These are phyloP conservation scores for Diplodus sargus DNA, from an alignment of 2,797 vertebrate species.

Conservation along the genomic window DNA sequence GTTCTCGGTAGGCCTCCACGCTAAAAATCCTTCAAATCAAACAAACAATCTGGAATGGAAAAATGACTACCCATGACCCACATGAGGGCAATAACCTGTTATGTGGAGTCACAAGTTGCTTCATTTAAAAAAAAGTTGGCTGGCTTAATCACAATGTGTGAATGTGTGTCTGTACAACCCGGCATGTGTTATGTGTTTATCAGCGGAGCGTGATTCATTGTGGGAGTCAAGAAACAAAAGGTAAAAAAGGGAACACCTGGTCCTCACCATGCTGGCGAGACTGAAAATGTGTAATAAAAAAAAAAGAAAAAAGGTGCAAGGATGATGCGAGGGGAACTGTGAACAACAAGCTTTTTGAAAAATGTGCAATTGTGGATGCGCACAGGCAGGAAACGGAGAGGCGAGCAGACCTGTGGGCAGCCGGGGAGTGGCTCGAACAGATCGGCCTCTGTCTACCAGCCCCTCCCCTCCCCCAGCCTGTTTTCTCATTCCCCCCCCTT, in stretches of 20 bases:
- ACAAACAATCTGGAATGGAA: neutral
- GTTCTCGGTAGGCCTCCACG: no score
- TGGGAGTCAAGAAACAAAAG: conserved; percentile 6
- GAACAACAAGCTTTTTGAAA: neutral
- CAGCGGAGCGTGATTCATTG: conserved; percentile 10
- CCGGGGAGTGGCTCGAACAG: conserved; percentile 44
- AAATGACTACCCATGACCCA: neutral
- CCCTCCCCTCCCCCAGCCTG: conserved; percentile 32
- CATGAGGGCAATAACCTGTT: neutral
- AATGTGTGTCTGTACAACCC: conserved; percentile 3
- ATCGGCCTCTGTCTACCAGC: conserved; percentile 53
- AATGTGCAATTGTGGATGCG: conserved; percentile 9
- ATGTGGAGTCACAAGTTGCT: neutral
- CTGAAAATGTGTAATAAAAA: conserved; percentile 1
- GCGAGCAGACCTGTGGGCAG: conserved; percentile 45
- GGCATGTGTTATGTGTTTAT: neutral
- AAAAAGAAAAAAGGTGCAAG: conserved; percentile 31
- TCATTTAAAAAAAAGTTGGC: neutral
- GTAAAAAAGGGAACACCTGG: conserved; percentile 22
- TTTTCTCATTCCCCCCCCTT: conserved; percentile 44
- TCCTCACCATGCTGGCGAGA: conserved; percentile 1
- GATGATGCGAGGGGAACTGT: neutral
- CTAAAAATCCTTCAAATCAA: no score
- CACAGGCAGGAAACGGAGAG: conserved; percentile 22
- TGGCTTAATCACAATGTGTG: neutral